Evolutionary conservation across 2,113 vertebrate species (phyloP).

Genomic region (Aphelocoma coerulescens): DNA sequence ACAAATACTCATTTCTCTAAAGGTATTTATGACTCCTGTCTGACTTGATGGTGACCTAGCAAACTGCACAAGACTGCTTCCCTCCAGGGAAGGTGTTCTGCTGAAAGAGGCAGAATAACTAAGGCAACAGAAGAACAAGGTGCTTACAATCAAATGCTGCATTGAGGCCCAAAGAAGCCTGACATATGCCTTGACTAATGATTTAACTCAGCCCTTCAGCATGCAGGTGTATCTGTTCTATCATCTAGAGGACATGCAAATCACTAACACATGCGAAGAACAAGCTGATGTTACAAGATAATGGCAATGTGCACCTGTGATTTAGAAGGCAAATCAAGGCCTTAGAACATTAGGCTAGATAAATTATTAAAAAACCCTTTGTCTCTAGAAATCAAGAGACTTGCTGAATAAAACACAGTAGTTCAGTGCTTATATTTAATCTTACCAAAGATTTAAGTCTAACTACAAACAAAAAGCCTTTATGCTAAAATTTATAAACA

Average conservation of each 20-base stretch:
- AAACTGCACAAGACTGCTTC: neutral
- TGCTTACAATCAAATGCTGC: neutral
- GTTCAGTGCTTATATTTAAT: neutral
- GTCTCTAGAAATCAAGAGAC: neutral
- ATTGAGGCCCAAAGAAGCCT: neutral
- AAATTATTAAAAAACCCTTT: neutral
- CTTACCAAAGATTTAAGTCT: neutral
- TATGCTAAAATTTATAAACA: neutral
- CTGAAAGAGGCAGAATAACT: slow-evolving; percentile 9
- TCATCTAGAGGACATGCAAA: slow-evolving; percentile 52
- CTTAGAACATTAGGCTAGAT: neutral
- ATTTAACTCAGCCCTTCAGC: slow-evolving; percentile 10
- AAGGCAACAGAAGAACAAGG: neutral
- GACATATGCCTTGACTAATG: slow-evolving; percentile 24
- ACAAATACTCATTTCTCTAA: neutral
- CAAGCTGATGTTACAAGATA: slow-evolving; percentile 51
- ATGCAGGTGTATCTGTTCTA: slow-evolving; percentile 42
- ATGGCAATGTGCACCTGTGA: slow-evolving; percentile 20
- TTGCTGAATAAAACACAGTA: neutral
- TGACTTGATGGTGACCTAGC: neutral
- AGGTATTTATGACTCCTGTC: neutral
- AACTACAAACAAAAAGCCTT: neutral
- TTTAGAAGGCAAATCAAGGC: slow-evolving; percentile 28
- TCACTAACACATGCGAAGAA: slow-evolving; percentile 17
- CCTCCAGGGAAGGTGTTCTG: neutral